Percentiles rank a stretch among this genome's conserved stretches.
These are phyloP conservation scores for Drymodes brunneopygia DNA, from an alignment of 2,113 vertebrate genomes.

Conservation along the genomic window DNA sequence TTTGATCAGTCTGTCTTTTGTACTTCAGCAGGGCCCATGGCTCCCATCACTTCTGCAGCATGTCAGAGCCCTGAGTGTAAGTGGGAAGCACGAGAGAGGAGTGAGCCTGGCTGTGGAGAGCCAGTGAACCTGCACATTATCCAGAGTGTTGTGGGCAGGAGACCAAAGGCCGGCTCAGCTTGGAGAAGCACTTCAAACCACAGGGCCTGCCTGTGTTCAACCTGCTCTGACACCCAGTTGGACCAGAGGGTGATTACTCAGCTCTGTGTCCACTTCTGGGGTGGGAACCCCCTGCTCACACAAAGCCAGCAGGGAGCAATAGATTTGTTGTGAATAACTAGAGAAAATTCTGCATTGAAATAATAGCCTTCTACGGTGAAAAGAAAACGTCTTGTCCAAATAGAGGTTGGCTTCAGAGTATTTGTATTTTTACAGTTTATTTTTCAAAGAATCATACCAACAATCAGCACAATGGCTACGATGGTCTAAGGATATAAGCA, in stretches of 20 bases:
- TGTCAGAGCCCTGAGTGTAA: rapidly evolving
- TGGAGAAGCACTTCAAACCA: neutral
- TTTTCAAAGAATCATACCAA: neutral
- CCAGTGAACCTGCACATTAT: rapidly evolving
- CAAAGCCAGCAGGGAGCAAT: neutral
- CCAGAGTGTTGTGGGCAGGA: too few species aligned
- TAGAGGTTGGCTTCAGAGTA: neutral
- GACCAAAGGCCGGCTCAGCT: neutral
- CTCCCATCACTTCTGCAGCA: rapidly evolving
- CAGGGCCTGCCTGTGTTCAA: neutral
- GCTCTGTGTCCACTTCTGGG: neutral
- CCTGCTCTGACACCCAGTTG: neutral
- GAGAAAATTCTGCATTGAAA: neutral
- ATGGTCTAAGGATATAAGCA: neutral
- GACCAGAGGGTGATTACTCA: neutral
- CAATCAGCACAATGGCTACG: neutral
- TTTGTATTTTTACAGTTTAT: neutral
- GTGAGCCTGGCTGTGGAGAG: neutral
- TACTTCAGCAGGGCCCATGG: neutral
- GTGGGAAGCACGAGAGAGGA: neutral
- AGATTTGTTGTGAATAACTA: neutral
- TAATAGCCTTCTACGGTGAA: neutral
- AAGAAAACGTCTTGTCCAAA: neutral
- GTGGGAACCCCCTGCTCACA: neutral
- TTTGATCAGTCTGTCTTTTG: neutral